These are phyloP conservation scores for Rhopalosiphum nymphaeae DNA, from an alignment of 2,888 invertebrate species.

Conservation along the genomic window DNA sequence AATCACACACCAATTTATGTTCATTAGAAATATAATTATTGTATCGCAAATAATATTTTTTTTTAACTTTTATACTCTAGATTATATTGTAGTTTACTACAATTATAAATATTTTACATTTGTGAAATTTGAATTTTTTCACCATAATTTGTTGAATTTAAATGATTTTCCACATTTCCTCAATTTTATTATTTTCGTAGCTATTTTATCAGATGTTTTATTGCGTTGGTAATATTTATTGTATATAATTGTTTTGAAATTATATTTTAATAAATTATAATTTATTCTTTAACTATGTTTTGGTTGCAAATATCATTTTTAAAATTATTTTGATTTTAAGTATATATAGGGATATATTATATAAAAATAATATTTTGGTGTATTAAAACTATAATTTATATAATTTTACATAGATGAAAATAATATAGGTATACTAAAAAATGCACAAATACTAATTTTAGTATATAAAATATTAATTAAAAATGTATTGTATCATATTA, in stretches of 20 bases:
- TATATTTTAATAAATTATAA: background rate
- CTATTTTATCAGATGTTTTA: background rate
- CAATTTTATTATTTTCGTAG: background rate
- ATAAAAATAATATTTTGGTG: background rate
- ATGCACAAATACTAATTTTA: background rate
- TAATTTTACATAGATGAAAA: background rate
- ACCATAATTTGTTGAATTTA: background rate
- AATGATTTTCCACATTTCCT: background rate
- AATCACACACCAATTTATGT: background rate
- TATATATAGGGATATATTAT: background rate
- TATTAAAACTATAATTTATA: background rate
- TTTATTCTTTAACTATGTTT: background rate
- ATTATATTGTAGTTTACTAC: background rate
- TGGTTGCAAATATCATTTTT: background rate
- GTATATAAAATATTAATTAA: background rate
- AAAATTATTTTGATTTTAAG: background rate
- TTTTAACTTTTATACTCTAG: too few relatives aligned
- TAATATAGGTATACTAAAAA: background rate
- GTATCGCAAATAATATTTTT: background rate
- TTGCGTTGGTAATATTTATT: background rate
- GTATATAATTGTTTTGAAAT: background rate
- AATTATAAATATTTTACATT: background rate
- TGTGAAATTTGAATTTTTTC: background rate
- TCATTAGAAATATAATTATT: background rate
- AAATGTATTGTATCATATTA: background rate